A percentile compares a stretch with the other conserved stretches of the same genome.
These are phyloP conservation scores for Pteronura brasiliensis DNA, from an alignment of 2,113 vertebrate species.

Conservation along the genomic window DNA sequence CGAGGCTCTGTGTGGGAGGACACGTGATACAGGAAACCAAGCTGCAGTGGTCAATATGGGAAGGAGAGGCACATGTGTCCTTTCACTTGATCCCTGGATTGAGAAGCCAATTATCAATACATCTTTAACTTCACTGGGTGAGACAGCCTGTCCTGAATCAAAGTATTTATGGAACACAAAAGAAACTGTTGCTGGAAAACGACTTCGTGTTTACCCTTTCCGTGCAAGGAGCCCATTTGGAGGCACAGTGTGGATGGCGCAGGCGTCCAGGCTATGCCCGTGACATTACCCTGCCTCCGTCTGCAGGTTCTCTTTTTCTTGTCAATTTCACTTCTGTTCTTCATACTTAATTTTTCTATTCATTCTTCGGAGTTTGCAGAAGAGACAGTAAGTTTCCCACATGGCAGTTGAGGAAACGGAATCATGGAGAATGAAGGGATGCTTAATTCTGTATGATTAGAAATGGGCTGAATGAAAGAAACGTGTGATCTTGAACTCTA, in stretches of 20 bases:
- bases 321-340: neutral
- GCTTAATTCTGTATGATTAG: neutral
- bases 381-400: neutral
- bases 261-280: neutral
- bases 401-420: neutral
- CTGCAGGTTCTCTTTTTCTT: neutral
- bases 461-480: neutral
- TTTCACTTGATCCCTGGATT: constrained; percentile 1
- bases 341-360: neutral
- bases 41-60: constrained; percentile 6
- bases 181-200: neutral
- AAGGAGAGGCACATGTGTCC: neutral
- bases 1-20: constrained; percentile 25
- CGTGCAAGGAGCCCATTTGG: neutral
- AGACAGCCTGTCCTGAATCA: neutral
- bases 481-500: neutral
- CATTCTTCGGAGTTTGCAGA: neutral
- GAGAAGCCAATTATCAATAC: constrained; percentile 46
- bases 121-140: constrained; percentile 4
- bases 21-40: constrained; percentile 58
- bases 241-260: neutral
- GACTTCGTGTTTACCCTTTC: neutral
- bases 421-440: neutral
- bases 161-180: constrained; percentile 7
- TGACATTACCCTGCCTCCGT: neutral